Conservation (phyloP, 2,113 vertebrate species). For the Pardalotus punctatus region DNA sequence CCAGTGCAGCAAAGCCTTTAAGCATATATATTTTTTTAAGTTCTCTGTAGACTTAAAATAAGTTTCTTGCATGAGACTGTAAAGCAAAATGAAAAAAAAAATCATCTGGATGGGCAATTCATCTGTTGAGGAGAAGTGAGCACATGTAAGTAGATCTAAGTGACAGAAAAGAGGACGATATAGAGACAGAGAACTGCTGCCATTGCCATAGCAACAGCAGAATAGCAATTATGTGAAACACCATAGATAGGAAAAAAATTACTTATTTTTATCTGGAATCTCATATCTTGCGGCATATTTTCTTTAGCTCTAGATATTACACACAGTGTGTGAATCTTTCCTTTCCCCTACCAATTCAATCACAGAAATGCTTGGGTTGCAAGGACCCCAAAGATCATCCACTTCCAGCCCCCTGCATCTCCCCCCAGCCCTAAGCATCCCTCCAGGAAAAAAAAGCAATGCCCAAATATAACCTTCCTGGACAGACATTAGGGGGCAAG, state of each 20-base stretch:
- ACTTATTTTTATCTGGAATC: neutral
- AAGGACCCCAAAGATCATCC: neutral
- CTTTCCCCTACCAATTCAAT: neutral
- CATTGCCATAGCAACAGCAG: slow-evolving; percentile 7
- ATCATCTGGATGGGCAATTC: neutral
- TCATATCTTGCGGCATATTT: neutral
- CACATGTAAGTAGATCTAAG: neutral
- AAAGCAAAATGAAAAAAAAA: neutral
- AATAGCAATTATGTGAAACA: neutral
- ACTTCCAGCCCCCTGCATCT: rapidly evolving
- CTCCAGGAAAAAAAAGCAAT: neutral
- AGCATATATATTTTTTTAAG: neutral
- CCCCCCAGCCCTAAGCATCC: neutral
- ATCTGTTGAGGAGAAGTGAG: neutral
- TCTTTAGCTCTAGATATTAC: neutral
- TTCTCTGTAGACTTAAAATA: neutral
- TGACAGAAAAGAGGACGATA: neutral
- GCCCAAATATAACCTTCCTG: neutral
- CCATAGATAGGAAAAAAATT: neutral
- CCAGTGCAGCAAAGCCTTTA: neutral
- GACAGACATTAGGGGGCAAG: neutral
- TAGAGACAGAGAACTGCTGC: neutral
- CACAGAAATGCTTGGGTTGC: neutral
- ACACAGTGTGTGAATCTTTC: neutral
- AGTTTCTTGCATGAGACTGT: neutral